A percentile compares a stretch with the other conserved stretches of the same genome.
Conservation (phyloP, 2,888 invertebrate genomes). For the Temnothorax rugatulus region DNA sequence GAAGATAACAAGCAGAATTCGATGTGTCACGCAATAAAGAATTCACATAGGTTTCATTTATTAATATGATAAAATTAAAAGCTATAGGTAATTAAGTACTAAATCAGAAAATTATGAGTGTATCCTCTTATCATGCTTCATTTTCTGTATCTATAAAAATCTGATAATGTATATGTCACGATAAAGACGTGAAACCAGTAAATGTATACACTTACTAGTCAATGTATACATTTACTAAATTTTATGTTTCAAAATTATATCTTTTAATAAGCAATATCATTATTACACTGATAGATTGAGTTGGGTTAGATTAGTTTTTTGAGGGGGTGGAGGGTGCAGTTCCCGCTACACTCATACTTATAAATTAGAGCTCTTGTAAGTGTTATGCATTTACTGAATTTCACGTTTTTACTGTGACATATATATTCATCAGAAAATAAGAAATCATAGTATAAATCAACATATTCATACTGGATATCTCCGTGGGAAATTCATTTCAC, state of each 20-base stretch:
- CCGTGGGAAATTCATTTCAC: conserved; percentile 20
- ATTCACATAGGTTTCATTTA: neutral
- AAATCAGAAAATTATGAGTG: neutral
- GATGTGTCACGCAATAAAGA: neutral
- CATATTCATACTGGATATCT: neutral
- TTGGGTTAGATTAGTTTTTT: no score
- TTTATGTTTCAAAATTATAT: no score
- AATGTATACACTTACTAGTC: no score
- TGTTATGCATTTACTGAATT: no score
- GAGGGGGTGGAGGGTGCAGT: no score
- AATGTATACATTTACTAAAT: no score
- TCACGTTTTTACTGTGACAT: no score
- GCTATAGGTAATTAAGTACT: neutral
- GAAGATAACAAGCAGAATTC: neutral
- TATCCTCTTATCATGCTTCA: neutral
- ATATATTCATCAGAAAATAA: neutral
- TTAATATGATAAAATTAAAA: neutral
- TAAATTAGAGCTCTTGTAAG: no score
- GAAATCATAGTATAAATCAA: conserved; percentile 5
- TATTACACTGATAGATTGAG: no score
- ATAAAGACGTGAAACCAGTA: no score
- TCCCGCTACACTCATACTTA: no score
- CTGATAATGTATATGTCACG: neutral
- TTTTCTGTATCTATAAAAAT: neutral
- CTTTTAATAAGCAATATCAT: no score